phyloP scores from a whole-genome alignment of 2,113 vertebrate genomes.

The Entomyzon cyanotis region DNA sequence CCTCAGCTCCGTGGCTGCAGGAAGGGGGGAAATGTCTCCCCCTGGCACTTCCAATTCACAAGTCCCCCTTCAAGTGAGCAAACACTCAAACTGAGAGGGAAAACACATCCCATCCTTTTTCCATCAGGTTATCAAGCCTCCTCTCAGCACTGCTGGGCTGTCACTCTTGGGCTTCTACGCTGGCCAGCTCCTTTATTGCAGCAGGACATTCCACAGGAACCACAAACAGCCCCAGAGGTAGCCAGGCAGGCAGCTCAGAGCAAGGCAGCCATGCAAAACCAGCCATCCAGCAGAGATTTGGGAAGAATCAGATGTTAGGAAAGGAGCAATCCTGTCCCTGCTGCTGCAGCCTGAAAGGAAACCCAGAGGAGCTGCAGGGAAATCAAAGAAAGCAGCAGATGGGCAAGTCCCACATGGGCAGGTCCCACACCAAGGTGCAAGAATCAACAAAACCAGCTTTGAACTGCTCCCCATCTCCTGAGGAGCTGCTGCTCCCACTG shows the following conservation, averaged over 20 bases:
- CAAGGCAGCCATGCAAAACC: not conserved
- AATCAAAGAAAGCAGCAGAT: not conserved
- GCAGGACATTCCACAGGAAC: not conserved
- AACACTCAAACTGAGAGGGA: not conserved
- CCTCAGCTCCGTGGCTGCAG: not conserved
- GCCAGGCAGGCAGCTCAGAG: not conserved
- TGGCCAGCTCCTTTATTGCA: not conserved
- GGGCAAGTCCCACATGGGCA: not conserved
- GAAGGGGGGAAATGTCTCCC: not conserved
- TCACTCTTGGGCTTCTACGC: fast-evolving
- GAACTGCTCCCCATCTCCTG: not conserved
- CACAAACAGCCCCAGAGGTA: not conserved
- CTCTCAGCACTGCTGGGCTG: not conserved
- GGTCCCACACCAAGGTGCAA: not conserved
- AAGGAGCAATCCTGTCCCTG: not conserved
- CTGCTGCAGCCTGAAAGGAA: not conserved
- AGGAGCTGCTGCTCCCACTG: not conserved
- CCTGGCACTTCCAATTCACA: not conserved
- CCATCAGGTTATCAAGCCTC: not conserved
- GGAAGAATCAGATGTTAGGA: not conserved
- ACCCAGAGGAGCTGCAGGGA: not conserved
- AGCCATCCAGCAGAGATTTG: not conserved
- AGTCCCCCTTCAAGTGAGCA: not conserved
- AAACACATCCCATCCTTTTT: not conserved
- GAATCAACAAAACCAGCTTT: not conserved